Evolutionary conservation across 2,888 invertebrate genomes (phyloP), one percentile per base, ranked within the genome.

Genomic region (Podotricha telesiphe): DNA sequence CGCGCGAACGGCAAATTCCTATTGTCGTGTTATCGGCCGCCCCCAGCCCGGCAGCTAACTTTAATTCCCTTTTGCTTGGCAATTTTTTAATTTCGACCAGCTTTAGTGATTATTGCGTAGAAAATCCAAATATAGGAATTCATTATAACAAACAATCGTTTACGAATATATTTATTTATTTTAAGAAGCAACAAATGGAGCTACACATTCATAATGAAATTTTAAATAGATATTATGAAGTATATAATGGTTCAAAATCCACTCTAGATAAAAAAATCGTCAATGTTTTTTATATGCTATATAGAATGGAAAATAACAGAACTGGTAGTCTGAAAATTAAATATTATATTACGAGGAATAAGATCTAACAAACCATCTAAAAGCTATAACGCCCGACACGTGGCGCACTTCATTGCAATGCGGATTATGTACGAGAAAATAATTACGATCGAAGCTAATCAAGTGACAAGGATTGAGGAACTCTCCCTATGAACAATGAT

Each of bases 401-500:
- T 91, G 92, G 79, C 86, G 88, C 90, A 90, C 91, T 90, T 87
- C 89, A 90, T 91, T 90, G 91, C 91, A 92, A 92, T 92, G 91
- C 90, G 92, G 91, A 91, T 92, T 91, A 91, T 87, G 89, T 89
- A 79, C 80, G 82, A 82, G 84, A 86, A 89, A 91, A 91, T 91
- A 91, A 92, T 92, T 91, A 91, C 88, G 84, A 84, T 79, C 78
- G 81, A 83, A 85, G 86, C 85, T 91, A 91, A 91, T 91, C 89
- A 89, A 91, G 86, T 89, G 80, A 85, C 78, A 78, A 82, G 83
- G 83, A 86, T 87, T 83, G 85, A 85, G 88, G 86, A 87, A 87
- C 81, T 81, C 67, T 79, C 81, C 78, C 78, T 76, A 80, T 80
- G 79, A 79, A 58, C 56, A 69, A 69, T 69, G 69, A 67, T 51